phyloP scores from a whole-genome alignment of 2,888 invertebrate species.

The Meganola albula region DNA sequence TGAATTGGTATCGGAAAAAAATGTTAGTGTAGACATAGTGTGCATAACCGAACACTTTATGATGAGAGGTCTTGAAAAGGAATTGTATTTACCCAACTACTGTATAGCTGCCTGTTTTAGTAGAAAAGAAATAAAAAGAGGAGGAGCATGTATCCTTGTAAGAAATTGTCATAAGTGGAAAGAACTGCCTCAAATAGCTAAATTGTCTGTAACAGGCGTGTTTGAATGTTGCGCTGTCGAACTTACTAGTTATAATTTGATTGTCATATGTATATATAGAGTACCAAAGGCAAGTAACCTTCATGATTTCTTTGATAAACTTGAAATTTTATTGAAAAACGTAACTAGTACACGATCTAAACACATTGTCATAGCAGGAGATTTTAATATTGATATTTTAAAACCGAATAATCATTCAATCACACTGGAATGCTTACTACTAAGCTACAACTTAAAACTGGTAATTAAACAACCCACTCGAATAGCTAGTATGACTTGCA shows the following conservation, averaged over 20 bases:
- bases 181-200: conserved; percentile 1
- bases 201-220: not conserved
- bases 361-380: conserved; percentile 1
- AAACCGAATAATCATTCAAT: not conserved
- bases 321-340: not conserved
- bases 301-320: not conserved
- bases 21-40: no score
- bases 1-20: no score
- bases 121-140: not conserved
- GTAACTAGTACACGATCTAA: not conserved
- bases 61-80: no score
- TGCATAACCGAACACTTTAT: no score
- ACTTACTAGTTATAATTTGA: not conserved
- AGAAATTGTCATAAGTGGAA: not conserved
- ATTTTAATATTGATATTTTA: conserved; percentile 1
- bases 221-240: conserved; percentile 2
- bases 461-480: conserved; percentile 1
- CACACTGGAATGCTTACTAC: not conserved
- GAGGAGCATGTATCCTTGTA: conserved; percentile 1
- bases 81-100: not conserved
- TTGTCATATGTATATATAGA: not conserved
- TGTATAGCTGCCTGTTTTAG: not conserved
- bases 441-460: not conserved
- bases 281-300: not conserved
- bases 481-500: not conserved